Evolutionary conservation across 2,113 vertebrate genomes (phyloP).

Genomic region (Calonectris borealis): DNA sequence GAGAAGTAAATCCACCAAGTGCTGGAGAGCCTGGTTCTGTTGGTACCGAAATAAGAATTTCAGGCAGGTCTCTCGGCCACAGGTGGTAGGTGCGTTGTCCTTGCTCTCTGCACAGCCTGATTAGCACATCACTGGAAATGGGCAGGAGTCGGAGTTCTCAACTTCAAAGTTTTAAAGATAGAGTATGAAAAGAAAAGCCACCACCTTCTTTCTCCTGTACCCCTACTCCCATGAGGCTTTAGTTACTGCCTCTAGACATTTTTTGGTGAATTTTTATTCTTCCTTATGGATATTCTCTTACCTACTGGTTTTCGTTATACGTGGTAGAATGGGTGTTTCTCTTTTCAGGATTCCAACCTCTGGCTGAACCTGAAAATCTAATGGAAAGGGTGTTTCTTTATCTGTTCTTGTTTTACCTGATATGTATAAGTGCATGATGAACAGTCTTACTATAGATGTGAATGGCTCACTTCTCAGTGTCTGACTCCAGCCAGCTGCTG

Average conservation of each 20-base stretch:
- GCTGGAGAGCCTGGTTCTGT: not conserved
- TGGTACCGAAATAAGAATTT: not conserved
- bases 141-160: not conserved
- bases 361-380: not conserved
- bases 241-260: not conserved
- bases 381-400: not conserved
- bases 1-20: not conserved
- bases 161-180: not conserved
- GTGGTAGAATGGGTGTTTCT: not conserved
- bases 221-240: not conserved
- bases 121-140: not conserved
- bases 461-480: not conserved
- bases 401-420: not conserved
- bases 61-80: not conserved
- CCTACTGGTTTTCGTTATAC: not conserved
- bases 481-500: not conserved
- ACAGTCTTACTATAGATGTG: not conserved
- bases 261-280: not conserved
- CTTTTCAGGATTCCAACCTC: not conserved
- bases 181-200: not conserved
- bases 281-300: not conserved
- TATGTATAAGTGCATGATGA: not conserved
- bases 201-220: not conserved
- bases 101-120: not conserved
- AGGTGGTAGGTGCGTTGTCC: not conserved